Conservation (phyloP, 2,797 vertebrate species). For the Hippopotamyrus pictus region DNA sequence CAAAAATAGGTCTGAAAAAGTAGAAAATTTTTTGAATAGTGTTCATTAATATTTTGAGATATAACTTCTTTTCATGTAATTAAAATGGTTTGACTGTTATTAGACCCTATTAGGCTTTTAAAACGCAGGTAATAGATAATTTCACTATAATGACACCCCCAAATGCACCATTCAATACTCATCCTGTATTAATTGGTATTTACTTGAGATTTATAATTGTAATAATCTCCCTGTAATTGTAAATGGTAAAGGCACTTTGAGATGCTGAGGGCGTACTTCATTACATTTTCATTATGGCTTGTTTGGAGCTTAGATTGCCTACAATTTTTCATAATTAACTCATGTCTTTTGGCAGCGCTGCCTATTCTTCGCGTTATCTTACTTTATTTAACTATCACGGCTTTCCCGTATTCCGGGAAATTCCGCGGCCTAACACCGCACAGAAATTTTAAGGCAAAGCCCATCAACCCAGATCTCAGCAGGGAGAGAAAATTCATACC, state of each 20-base stretch:
- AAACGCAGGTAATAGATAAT: conserved; percentile 53
- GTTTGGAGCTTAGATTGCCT: conserved; percentile 29
- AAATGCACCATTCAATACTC: conserved; percentile 50
- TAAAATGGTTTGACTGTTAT: conserved; percentile 49
- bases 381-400: conserved; percentile 2
- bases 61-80: conserved; percentile 45
- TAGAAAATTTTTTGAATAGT: neutral
- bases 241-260: conserved; percentile 34
- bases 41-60: conserved; percentile 30
- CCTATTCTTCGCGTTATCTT: neutral
- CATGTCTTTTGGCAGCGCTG: conserved; percentile 8
- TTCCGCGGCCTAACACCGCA: neutral
- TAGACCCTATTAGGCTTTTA: conserved; percentile 50
- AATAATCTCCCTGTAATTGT: conserved; percentile 35
- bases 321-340: conserved; percentile 25
- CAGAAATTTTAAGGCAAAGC: neutral
- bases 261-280: conserved; percentile 44
- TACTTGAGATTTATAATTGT: conserved; percentile 55
- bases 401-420: neutral
- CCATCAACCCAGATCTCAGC: neutral
- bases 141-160: conserved; percentile 39
- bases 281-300: conserved; percentile 53
- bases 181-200: conserved; percentile 53
- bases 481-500: neutral
- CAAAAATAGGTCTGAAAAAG: neutral